phyloP scores from a whole-genome alignment of 2,888 invertebrate species.

The Pardosa pseudoannulata region DNA sequence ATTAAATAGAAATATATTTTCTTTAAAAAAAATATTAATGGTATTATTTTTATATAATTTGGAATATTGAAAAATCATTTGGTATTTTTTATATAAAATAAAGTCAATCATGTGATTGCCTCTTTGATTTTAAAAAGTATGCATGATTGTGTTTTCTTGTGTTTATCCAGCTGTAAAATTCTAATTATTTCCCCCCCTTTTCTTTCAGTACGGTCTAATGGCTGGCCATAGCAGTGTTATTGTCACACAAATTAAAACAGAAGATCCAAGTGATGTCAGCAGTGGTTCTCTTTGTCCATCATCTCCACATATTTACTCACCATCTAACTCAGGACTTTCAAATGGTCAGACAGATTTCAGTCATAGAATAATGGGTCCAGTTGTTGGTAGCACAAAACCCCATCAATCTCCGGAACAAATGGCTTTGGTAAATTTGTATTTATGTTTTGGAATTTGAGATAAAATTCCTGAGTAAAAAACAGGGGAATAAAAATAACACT shows the following conservation, averaged over 20 bases:
- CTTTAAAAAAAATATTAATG: too few species aligned
- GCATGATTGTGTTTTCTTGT: not conserved
- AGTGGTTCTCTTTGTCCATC: conserved; percentile 66
- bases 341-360: conserved; percentile 69
- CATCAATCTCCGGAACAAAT: conserved; percentile 64
- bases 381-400: conserved; percentile 50
- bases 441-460: not conserved
- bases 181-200: not conserved
- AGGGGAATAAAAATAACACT: too few species aligned
- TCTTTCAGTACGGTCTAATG: conserved; percentile 77
- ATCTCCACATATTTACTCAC: conserved; percentile 66
- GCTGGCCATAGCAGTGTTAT: conserved; percentile 67
- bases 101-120: too few species aligned
- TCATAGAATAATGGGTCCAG: conserved; percentile 47
- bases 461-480: too few species aligned
- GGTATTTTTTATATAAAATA: too few species aligned
- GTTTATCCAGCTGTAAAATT: not conserved
- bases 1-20: too few species aligned
- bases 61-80: too few species aligned
- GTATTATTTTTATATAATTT: too few species aligned
- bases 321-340: conserved; percentile 61
- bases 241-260: conserved; percentile 67
- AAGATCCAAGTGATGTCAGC: conserved; percentile 70
- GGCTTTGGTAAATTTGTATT: conserved; percentile 46
- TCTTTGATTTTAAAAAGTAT: too few species aligned